These are phyloP conservation scores for Bostrychus sinensis DNA, from an alignment of 2,113 vertebrate species.

Conservation along the genomic window DNA sequence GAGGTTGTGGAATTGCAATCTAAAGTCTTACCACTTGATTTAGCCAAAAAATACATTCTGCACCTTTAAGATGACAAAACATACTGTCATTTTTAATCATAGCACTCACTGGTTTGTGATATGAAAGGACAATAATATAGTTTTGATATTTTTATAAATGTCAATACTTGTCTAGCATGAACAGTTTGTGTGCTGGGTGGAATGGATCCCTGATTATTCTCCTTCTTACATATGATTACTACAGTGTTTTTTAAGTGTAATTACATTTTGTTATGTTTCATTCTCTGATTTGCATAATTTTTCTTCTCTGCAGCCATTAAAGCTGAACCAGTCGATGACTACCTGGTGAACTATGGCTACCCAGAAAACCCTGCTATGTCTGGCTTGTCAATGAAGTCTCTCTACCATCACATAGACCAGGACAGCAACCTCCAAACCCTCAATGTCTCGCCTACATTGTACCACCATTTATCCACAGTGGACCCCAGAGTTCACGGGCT, in stretches of 20 bases:
- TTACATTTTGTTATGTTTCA: background rate
- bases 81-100: no score
- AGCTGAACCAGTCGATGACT: conserved; percentile 91
- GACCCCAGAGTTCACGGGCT: conserved; percentile 50
- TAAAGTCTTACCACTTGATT: no score
- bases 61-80: no score
- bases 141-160: no score
- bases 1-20: no score
- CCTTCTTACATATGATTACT: no score
- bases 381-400: conserved; percentile 82
- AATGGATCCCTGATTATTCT: no score
- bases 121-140: no score
- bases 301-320: conserved; percentile 86
- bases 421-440: conserved; percentile 82
- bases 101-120: no score
- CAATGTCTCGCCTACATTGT: conserved; percentile 79
- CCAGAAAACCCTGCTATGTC: conserved; percentile 77
- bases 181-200: no score
- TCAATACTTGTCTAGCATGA: no score
- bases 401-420: conserved; percentile 84
- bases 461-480: conserved; percentile 85
- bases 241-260: background rate
- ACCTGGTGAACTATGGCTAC: conserved; percentile 82
- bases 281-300: background rate
- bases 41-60: no score